These are phyloP conservation scores for Aulostomus chinensis DNA, from an alignment of 2,797 vertebrate genomes.

Conservation along the genomic window DNA sequence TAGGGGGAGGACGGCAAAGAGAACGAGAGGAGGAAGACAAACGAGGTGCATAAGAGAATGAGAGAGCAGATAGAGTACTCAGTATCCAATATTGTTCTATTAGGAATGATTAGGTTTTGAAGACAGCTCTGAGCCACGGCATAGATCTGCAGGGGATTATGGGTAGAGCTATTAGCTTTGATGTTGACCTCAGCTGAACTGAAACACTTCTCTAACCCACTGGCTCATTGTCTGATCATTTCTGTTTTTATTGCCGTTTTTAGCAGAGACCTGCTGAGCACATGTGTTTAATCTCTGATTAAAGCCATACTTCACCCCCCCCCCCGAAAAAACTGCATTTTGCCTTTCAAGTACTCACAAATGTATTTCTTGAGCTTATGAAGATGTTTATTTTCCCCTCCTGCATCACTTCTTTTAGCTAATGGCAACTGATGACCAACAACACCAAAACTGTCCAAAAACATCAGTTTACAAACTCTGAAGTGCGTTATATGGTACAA, in stretches of 20 bases:
- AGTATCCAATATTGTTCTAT: conserved; percentile 35
- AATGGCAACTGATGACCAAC: no score
- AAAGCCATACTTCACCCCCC: not conserved
- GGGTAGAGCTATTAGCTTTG: conserved; percentile 26
- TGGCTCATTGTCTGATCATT: conserved; percentile 9
- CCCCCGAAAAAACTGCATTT: no score
- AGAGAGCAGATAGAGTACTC: conserved; percentile 21
- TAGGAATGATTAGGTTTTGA: conserved; percentile 39
- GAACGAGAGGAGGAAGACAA: conserved; percentile 21
- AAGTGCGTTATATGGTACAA: no score
- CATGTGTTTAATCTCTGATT: not conserved
- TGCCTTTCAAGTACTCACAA: no score
- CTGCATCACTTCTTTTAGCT: no score
- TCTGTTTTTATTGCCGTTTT: conserved; percentile 3
- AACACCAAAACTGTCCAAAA: no score
- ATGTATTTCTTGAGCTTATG: no score
- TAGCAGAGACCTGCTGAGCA: conserved; percentile 9
- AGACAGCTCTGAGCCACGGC: conserved; percentile 10
- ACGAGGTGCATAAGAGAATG: conserved; percentile 23
- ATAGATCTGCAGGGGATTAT: conserved; percentile 33
- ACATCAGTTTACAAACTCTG: no score
- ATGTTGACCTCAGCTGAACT: conserved; percentile 40
- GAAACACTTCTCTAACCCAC: conserved; percentile 15
- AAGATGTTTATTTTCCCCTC: no score
- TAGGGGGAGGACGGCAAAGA: conserved; percentile 4